These are phyloP conservation scores for Trissolcus basalis DNA, from an alignment of 1,140 invertebrate species.

Conservation along the genomic window DNA sequence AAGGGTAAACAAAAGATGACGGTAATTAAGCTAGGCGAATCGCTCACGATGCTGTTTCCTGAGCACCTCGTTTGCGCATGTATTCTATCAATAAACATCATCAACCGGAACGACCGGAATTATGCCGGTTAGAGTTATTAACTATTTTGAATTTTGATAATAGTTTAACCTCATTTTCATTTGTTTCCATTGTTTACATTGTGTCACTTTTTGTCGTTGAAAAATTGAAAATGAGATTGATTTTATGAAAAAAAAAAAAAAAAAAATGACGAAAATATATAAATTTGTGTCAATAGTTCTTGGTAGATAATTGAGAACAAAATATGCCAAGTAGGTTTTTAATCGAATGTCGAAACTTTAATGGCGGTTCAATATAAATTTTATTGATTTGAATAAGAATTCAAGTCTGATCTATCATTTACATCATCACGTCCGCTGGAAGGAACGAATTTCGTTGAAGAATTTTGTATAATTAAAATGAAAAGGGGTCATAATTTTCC, in stretches of 20 bases:
- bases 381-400: neutral
- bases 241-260: too few relatives aligned
- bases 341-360: too few relatives aligned
- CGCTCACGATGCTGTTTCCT: conserved; percentile 31
- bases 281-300: too few relatives aligned
- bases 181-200: too few relatives aligned
- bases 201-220: too few relatives aligned
- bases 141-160: conserved; percentile 22
- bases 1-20: conserved; percentile 59
- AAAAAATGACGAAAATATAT: too few relatives aligned
- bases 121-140: conserved; percentile 15
- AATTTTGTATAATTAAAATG: conserved; percentile 35
- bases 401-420: conserved; percentile 3
- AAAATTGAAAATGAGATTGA: too few relatives aligned
- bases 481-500: conserved; percentile 40
- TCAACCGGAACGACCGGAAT: conserved; percentile 36
- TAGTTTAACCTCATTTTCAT: too few relatives aligned
- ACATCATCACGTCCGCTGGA: conserved; percentile 2
- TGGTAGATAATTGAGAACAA: too few relatives aligned
- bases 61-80: conserved; percentile 44
- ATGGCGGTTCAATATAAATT: too few relatives aligned
- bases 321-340: too few relatives aligned
- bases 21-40: conserved; percentile 58
- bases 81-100: conserved; percentile 58
- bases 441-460: conserved; percentile 33